Percentiles rank a stretch among this genome's conserved stretches.
phyloP scores from a whole-genome alignment of 1,140 invertebrate genomes.

The Drosophila virilis region DNA sequence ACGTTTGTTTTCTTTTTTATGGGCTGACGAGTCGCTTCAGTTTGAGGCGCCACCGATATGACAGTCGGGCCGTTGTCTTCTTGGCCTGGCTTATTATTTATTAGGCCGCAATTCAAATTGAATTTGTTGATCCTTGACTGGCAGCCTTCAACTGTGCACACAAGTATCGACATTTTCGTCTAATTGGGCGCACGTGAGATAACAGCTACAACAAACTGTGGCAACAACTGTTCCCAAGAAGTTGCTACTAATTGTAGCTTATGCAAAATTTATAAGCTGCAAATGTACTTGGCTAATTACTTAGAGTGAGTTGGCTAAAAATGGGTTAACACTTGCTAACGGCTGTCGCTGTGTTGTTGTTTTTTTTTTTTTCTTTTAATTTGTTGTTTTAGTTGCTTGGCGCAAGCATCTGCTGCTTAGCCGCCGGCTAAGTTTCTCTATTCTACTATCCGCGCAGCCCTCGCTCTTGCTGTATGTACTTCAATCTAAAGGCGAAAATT shows the following conservation, averaged over 20 bases:
- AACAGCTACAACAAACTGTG: conserved; percentile 5
- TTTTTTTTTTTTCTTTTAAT: conserved; percentile 16
- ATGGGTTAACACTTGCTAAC: conserved; percentile 72
- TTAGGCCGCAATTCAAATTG: conserved; percentile 75
- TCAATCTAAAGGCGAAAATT: conserved; percentile 78
- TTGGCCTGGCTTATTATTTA: conserved; percentile 67
- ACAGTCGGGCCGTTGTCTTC: conserved; percentile 56
- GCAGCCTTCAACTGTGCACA: conserved; percentile 13
- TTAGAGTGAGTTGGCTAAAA: conserved; percentile 51
- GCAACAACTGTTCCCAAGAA: conserved; percentile 26
- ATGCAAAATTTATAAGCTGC: conserved; percentile 57
- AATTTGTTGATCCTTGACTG: conserved; percentile 63
- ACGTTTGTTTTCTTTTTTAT: conserved; percentile 28
- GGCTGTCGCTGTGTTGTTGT: conserved; percentile 34
- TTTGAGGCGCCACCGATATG: conserved; percentile 27
- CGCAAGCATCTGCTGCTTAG: conserved; percentile 40
- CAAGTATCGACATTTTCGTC: conserved; percentile 52
- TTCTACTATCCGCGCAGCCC: conserved; percentile 12
- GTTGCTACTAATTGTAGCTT: conserved; percentile 45
- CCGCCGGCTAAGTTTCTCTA: conserved; percentile 52
- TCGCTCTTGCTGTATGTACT: conserved; percentile 26
- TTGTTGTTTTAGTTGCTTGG: conserved; percentile 25
- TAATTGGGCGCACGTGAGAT: conserved; percentile 31
- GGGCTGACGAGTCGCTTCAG: conserved; percentile 12
- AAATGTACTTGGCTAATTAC: conserved; percentile 80